Conservation (phyloP, 2,888 invertebrate species). For the Synergus gifuensis region DNA sequence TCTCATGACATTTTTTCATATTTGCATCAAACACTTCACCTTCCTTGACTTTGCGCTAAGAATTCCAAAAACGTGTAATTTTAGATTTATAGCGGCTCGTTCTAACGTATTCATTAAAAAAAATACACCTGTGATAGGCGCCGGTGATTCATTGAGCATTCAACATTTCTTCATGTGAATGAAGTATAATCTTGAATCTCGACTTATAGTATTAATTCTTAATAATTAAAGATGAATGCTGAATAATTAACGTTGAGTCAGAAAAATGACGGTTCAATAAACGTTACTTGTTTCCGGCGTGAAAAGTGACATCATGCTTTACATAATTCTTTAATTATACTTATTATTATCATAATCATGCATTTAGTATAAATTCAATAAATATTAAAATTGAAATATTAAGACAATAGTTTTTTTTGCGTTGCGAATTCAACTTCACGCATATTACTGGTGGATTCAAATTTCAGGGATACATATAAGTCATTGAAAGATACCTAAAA, state of each 20-base stretch:
- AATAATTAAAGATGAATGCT: neutral
- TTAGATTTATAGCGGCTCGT: neutral
- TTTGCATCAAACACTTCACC: neutral
- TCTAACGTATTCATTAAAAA: neutral
- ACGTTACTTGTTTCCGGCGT: slow-evolving; percentile 15
- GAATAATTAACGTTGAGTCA: slow-evolving; percentile 13
- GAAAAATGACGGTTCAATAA: slow-evolving; percentile 36
- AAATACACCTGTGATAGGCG: neutral
- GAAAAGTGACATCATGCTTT: slow-evolving; percentile 14
- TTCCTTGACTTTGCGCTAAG: neutral
- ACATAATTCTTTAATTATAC: neutral
- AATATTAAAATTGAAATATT: neutral
- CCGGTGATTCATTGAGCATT: slow-evolving; percentile 28
- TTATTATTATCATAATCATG: neutral
- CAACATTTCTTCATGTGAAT: slow-evolving; percentile 18
- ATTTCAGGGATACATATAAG: neutral
- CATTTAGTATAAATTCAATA: neutral
- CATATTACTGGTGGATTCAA: neutral
- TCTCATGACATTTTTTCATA: neutral
- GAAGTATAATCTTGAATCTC: neutral
- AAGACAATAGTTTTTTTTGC: neutral
- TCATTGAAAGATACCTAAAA: neutral
- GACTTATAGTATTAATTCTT: slow-evolving; percentile 10
- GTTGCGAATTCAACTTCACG: neutral
- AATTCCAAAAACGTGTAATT: neutral